phyloP scores from a whole-genome alignment of 2,888 invertebrate species.

The Sicus ferrugineus region DNA sequence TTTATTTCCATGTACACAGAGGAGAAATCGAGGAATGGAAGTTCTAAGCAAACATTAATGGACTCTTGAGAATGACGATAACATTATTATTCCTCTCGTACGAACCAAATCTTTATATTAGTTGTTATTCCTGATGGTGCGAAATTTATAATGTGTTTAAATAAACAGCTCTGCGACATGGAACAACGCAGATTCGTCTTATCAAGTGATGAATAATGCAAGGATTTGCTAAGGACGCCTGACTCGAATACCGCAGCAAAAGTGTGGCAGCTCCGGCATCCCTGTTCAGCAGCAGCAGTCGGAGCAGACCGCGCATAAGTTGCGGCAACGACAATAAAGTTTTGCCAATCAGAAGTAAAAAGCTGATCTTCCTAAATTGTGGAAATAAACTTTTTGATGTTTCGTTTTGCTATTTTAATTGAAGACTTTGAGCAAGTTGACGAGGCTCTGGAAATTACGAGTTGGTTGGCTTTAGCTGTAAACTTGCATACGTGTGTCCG shows the following conservation, averaged over 20 bases:
- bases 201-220: constrained; percentile 61
- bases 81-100: no score
- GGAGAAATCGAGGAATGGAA: no score
- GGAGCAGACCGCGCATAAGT: neutral
- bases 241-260: constrained; percentile 56
- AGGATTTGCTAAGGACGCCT: constrained; percentile 61
- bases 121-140: no score
- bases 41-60: no score
- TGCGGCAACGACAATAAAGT: neutral
- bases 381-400: neutral
- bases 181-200: constrained; percentile 57
- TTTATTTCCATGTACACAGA: no score
- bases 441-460: neutral
- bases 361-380: constrained; percentile 6
- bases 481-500: no score
- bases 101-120: no score
- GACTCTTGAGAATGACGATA: no score
- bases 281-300: constrained; percentile 1
- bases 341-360: constrained; percentile 34
- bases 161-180: constrained; percentile 29
- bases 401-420: constrained; percentile 2
- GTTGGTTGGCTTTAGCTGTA: no score
- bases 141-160: neutral
- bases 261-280: constrained; percentile 37
- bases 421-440: constrained; percentile 9